Evolutionary conservation across 2,113 vertebrate genomes (phyloP).

Genomic region (Diadophis punctatus): DNA sequence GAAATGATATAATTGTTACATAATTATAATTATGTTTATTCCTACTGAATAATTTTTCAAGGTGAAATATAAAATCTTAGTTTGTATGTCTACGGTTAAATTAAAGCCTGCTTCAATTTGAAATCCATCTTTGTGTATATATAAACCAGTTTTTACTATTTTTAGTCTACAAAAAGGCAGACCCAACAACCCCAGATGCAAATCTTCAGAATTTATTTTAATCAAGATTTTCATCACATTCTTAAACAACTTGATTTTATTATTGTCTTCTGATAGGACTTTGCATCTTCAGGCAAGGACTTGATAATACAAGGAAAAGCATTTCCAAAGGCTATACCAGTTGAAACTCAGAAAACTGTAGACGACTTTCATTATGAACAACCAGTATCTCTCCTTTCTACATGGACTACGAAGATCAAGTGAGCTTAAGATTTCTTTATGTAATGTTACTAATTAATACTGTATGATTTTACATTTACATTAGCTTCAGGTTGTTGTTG

Average conservation of each 20-base stretch:
- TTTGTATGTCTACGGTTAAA: background rate
- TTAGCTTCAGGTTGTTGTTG: background rate
- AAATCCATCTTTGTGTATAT: background rate
- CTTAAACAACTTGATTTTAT: background rate
- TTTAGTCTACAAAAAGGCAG: background rate
- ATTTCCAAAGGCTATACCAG: slow-evolving; percentile 40
- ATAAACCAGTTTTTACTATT: background rate
- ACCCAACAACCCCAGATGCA: background rate
- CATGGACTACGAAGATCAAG: slow-evolving; percentile 56
- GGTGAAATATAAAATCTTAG: background rate
- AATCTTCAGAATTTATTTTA: background rate
- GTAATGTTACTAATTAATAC: background rate
- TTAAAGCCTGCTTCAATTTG: background rate
- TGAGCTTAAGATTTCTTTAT: slow-evolving; percentile 45
- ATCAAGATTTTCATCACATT: background rate
- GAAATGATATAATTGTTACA: background rate
- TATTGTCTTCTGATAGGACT: slow-evolving; percentile 53
- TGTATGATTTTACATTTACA: background rate
- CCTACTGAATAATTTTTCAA: background rate
- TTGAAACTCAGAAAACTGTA: slow-evolving; percentile 25
- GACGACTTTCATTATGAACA: background rate
- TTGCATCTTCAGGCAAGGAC: slow-evolving; percentile 42
- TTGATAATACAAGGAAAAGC: slow-evolving; percentile 63
- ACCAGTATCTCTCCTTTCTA: slow-evolving; percentile 36
- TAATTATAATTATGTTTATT: background rate